Evolutionary conservation across 2,888 invertebrate genomes (phyloP).

Genomic region (Lypha dubia): DNA sequence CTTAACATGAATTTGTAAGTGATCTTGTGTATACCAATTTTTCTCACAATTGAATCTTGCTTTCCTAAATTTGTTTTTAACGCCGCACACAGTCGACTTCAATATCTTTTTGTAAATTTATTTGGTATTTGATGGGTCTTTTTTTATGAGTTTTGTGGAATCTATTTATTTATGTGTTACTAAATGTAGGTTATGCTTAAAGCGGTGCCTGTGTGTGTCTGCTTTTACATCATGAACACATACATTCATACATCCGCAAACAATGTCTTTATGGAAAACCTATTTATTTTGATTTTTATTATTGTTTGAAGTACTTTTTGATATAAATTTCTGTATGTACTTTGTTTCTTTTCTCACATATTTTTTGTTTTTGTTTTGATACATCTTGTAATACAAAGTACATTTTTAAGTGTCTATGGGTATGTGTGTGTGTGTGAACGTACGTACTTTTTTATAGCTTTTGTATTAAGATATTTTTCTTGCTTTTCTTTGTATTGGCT

Average conservation of each 20-base stretch:
- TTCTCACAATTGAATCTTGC: no score
- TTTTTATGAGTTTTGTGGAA: conserved; percentile 40
- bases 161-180: conserved; percentile 32
- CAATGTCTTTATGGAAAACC: conserved; percentile 62
- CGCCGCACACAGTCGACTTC: not conserved
- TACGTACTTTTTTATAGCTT: conserved; percentile 20
- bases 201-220: not conserved
- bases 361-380: not conserved
- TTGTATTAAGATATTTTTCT: conserved; percentile 24
- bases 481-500: no score
- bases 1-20: no score
- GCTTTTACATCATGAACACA: conserved; percentile 26
- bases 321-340: conserved; percentile 65
- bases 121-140: not conserved
- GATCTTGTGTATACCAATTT: no score
- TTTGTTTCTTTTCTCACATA: conserved; percentile 17
- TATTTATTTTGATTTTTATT: conserved; percentile 60
- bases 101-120: not conserved
- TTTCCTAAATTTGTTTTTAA: no score
- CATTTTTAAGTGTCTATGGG: not conserved
- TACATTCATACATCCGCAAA: no score
- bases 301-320: conserved; percentile 63
- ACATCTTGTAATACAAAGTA: conserved; percentile 23
- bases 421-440: no score
- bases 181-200: not conserved